Evolutionary conservation across 2,113 vertebrate genomes (phyloP).

Genomic region (Phycodurus eques): DNA sequence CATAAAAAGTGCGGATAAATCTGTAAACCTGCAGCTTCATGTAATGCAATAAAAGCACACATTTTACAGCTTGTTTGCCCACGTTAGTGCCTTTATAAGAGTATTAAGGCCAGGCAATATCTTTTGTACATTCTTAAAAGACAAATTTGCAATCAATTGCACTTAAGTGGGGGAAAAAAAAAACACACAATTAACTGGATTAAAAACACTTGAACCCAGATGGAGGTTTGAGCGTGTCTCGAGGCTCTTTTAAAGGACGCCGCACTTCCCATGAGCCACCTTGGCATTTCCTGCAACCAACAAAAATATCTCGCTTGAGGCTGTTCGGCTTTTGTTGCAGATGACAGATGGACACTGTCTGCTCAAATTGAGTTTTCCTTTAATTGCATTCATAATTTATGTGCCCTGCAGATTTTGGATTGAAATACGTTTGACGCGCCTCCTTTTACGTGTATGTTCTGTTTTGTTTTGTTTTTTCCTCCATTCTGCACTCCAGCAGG

Average conservation of each 20-base stretch:
- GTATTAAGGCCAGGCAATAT: too few relatives aligned
- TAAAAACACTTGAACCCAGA: not conserved
- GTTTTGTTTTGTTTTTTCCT: constrained; percentile 11
- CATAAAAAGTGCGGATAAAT: too few relatives aligned
- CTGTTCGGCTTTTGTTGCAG: constrained; percentile 93
- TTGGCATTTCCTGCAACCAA: constrained; percentile 4
- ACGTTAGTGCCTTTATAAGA: not conserved
- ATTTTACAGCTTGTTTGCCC: too few relatives aligned
- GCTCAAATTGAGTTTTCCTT: constrained; percentile 99
- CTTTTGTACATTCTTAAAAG: not conserved
- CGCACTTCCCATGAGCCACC: constrained; percentile 2
- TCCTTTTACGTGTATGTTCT: constrained; percentile 14
- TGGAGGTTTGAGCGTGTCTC: not conserved
- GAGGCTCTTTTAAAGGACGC: constrained; percentile 2
- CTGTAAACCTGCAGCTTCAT: too few relatives aligned
- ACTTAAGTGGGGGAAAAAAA: not conserved
- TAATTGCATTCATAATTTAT: constrained; percentile 99
- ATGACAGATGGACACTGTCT: constrained; percentile 99
- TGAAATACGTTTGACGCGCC: constrained; percentile 79
- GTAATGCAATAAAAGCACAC: too few relatives aligned
- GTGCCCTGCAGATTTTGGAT: constrained; percentile 97
- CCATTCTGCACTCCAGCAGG: constrained; percentile 70
- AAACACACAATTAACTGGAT: not conserved
- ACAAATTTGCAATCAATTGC: not conserved
- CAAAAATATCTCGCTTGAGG: constrained; percentile 86